Evolutionary conservation across 2,797 vertebrate genomes (phyloP), one percentile per base, ranked within the genome.

Genomic region (Rhinoraja longicauda): DNA sequence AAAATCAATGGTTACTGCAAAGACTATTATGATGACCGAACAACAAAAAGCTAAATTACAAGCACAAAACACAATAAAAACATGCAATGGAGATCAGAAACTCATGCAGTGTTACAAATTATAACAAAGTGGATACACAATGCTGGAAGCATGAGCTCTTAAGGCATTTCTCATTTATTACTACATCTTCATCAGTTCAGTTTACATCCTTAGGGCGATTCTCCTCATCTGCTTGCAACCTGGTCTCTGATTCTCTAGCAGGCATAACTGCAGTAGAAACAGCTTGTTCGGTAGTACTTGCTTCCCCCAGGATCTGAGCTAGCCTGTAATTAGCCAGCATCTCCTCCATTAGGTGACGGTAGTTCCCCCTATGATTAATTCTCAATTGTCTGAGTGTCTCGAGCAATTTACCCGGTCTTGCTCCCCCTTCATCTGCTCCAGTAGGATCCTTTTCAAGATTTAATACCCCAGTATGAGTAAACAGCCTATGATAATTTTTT

Each of bases 341-440:
- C 95, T 98, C 98, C 96, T 99, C 98, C 98, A 99, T 97, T 94
- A 98, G 98, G 93, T 98, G 95, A 94, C 97, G 98, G 96, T 98
- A 99, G 97, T 98, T 98, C 94, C 98, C 99, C 97, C 98, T 98
- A 96, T 99, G 98, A 97, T 97, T 98, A 96, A 99, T 97, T 96
- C 98, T 98, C 97, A 99, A 98, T 97, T 99, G 98, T 96, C 98
- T 98, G 95, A 99, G 97, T 39, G 98, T 98, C 96, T 99, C 98
- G 97, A 97, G 96, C 96, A 99, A 97, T 95, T 97, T 97, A 93
- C 98, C 97, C 95, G 98, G 97, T 93, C 81, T 81, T 81, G 97
- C 95, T 96, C 97, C 96, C 96, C 97, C 96, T 95, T 96, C 97
- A 95, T 96, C 96, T 86, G 96, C 95, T 96, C 97, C 97, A 95